A percentile compares a stretch with the other conserved stretches of the same genome.
Evolutionary conservation across 2,797 vertebrate genomes (phyloP).

Genomic region (Meda fulgida): DNA sequence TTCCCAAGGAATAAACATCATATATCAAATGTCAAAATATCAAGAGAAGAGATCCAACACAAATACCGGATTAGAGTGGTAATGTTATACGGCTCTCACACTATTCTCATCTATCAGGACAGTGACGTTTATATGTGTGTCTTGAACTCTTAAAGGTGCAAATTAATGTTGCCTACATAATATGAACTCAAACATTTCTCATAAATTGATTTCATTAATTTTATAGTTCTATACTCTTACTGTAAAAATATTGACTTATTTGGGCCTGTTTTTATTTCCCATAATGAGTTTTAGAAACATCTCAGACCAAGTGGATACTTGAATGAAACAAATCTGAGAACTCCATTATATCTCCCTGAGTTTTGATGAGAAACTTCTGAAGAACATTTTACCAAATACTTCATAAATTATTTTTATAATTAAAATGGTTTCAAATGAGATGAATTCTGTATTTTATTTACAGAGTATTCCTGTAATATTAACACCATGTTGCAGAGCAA

Average conservation of each 20-base stretch:
- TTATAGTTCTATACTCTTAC: background rate
- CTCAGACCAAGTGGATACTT: background rate
- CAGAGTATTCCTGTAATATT: background rate
- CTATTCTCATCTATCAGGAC: background rate
- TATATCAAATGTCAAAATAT: too few relatives aligned
- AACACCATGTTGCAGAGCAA: background rate
- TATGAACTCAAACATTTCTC: background rate
- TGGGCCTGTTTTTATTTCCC: background rate
- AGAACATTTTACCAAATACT: background rate
- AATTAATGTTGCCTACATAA: background rate
- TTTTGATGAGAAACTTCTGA: background rate
- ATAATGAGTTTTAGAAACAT: background rate
- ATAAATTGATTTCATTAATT: background rate
- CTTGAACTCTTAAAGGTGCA: background rate
- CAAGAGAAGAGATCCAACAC: background rate
- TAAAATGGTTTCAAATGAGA: background rate
- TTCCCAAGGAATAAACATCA: background rate
- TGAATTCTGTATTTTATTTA: background rate
- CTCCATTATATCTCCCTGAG: background rate
- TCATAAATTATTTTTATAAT: background rate
- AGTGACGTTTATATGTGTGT: background rate
- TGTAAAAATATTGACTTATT: background rate
- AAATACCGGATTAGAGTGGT: background rate
- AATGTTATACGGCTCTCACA: background rate
- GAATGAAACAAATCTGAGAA: background rate